Percentiles rank a stretch among this genome's conserved stretches.
Conservation (phyloP, 23 tunicate genomes). For the Trididemnum nubilum region DNA sequence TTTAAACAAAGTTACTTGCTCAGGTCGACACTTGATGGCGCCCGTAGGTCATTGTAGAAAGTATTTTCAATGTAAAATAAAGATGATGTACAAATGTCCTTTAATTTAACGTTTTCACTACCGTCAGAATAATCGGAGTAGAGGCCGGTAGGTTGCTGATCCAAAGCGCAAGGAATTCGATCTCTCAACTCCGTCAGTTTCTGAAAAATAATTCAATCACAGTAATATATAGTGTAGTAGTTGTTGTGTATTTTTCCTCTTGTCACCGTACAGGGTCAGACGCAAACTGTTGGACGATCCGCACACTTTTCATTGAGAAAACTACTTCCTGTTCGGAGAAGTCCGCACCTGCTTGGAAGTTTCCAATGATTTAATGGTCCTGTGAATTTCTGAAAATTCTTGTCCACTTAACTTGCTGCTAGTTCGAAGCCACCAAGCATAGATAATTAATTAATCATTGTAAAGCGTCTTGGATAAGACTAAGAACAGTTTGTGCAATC, state of each 20-base stretch:
- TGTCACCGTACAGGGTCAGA: neutral
- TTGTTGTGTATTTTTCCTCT: neutral
- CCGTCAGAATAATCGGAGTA: slow-evolving; percentile 44
- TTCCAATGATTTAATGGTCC: no score
- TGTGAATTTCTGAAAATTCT: no score
- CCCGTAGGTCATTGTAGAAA: slow-evolving; percentile 72
- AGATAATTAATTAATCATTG: no score
- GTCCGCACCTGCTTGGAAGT: no score
- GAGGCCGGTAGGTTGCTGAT: slow-evolving; percentile 73
- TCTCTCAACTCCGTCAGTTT: slow-evolving; percentile 82
- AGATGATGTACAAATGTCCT: slow-evolving; percentile 60
- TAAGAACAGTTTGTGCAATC: no score
- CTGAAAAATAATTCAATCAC: slow-evolving; percentile 16
- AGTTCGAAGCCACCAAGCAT: no score
- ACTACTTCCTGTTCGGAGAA: no score
- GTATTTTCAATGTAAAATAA: slow-evolving; percentile 79
- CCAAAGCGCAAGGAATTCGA: slow-evolving; percentile 66
- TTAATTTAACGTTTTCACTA: slow-evolving; percentile 43
- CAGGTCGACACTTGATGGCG: slow-evolving; percentile 45
- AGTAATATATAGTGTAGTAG: no score
- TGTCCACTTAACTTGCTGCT: no score
- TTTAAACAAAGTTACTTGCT: slow-evolving; percentile 65
- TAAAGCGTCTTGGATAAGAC: no score
- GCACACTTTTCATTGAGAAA: no score
- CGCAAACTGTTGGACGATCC: no score